phyloP scores from a whole-genome alignment of 2,113 vertebrate genomes.

The crab-eating macaque (Macaca fascicularis) region T2T-MFA8v1.1 NC_088391.1:41008501-41009000 shows the following conservation, averaged over 20 bases:
- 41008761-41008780: background rate
- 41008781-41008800: background rate
- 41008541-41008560: background rate
- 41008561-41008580: background rate
- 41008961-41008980: background rate
- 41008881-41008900: background rate
- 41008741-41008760: background rate
- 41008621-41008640: background rate
- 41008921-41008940: background rate
- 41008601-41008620: background rate
- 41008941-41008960: background rate
- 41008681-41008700: background rate
- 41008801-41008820: background rate
- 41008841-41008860: background rate
- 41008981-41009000: background rate
- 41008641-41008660: background rate
- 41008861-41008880: background rate
- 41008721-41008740: background rate
- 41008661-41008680: background rate
- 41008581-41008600: background rate
- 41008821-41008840: background rate
- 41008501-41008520: background rate
- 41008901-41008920: background rate
- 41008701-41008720: background rate
- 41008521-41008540: background rate